Evolutionary conservation across 2,888 invertebrate genomes (phyloP).

Genomic region (Diarsia mendica): DNA sequence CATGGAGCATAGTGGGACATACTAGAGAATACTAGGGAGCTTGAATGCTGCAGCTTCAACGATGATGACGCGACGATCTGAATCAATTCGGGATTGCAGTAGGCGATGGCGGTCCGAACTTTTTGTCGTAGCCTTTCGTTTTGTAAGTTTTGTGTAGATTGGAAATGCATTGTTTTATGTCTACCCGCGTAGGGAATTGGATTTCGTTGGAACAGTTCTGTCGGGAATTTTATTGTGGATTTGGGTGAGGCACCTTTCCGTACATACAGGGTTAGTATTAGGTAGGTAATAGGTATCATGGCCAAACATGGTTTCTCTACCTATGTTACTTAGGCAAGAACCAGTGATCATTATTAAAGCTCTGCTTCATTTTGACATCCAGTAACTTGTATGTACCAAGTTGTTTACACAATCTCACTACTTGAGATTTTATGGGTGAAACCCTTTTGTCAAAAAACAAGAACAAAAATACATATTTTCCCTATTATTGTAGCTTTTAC

Average conservation of each 20-base stretch:
- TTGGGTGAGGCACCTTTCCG: neutral
- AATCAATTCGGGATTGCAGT: slow-evolving; percentile 47
- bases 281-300: too few relatives aligned
- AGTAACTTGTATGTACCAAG: neutral
- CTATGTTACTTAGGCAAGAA: neutral
- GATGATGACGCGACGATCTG: slow-evolving; percentile 4
- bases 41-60: slow-evolving; percentile 47
- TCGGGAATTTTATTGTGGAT: neutral
- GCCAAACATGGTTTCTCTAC: too few relatives aligned
- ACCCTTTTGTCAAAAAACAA: neutral
- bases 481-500: slow-evolving; percentile 21
- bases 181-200: neutral
- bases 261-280: neutral
- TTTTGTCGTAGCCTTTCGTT: slow-evolving; percentile 22
- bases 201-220: neutral
- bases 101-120: neutral
- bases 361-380: neutral
- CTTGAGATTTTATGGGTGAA: neutral
- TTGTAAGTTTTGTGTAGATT: slow-evolving; percentile 38
- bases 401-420: neutral
- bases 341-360: neutral
- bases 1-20: slow-evolving; percentile 8
- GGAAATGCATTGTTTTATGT: slow-evolving; percentile 38
- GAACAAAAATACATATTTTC: neutral
- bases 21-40: slow-evolving; percentile 2